Conservation (phyloP, 1,140 invertebrate species). For the Papilio aristodemus region DNA sequence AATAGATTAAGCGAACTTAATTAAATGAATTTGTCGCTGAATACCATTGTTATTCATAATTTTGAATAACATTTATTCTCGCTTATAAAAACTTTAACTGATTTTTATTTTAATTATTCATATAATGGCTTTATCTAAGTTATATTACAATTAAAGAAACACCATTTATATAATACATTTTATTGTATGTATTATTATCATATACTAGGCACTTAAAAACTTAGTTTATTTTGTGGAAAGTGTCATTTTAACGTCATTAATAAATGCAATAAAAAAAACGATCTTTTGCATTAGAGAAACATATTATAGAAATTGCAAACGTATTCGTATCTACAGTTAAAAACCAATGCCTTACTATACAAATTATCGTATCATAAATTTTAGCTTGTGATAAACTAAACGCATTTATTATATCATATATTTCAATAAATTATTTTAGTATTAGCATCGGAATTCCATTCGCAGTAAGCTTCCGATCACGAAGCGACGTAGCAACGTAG, state of each 20-base stretch:
- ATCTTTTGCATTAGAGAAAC: no score
- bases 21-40: conserved; percentile 64
- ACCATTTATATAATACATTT: no score
- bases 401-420: conserved; percentile 19
- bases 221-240: no score
- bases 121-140: background rate
- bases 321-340: no score
- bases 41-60: conserved; percentile 35
- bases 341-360: background rate
- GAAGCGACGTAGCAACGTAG: conserved; percentile 41
- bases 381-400: background rate
- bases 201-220: no score
- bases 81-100: background rate
- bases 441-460: conserved; percentile 49
- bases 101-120: conserved; percentile 25
- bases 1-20: conserved; percentile 68
- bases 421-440: conserved; percentile 36
- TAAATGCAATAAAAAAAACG: no score
- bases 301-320: no score
- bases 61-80: conserved; percentile 11
- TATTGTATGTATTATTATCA: no score
- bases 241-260: no score
- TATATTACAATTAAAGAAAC: no score
- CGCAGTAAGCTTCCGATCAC: conserved; percentile 43
- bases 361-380: background rate